A percentile compares a stretch with the other conserved stretches of the same genome.
These are phyloP conservation scores for Antrozous pallidus DNA, from an alignment of 2,797 vertebrate genomes.

Conservation along the genomic window DNA sequence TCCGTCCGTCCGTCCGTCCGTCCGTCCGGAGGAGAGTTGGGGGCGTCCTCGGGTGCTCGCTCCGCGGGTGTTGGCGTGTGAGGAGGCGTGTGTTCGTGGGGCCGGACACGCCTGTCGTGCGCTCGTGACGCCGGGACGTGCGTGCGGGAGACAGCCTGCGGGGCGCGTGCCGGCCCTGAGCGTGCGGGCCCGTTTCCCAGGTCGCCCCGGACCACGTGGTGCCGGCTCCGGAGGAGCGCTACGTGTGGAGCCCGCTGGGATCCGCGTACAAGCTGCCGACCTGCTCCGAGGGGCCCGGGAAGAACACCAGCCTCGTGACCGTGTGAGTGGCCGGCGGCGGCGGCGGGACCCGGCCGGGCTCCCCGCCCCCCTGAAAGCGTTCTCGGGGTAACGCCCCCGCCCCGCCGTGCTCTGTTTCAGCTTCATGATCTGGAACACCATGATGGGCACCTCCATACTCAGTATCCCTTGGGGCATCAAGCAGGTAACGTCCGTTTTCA, in stretches of 20 bases:
- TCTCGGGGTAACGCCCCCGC: neutral
- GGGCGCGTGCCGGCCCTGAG: too few relatives aligned
- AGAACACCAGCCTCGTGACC: conserved; percentile 95
- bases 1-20: too few relatives aligned
- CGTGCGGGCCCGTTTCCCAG: conserved; percentile 74
- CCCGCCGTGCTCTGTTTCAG: conserved; percentile 78
- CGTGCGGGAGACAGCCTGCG: neutral
- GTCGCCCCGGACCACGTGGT: conserved; percentile 96
- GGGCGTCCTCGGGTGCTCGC: neutral
- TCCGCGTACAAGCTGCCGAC: conserved; percentile 91
- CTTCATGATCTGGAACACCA: conserved; percentile 99
- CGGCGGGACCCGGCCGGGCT: neutral
- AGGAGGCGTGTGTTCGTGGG: neutral
- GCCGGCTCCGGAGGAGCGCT: conserved; percentile 90
- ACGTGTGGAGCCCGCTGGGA: conserved; percentile 94
- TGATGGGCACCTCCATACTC: conserved; percentile 99
- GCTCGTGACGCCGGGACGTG: neutral
- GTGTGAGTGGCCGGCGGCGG: conserved; percentile 87
- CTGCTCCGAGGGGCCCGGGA: conserved; percentile 83
- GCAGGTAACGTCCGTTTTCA: conserved; percentile 85
- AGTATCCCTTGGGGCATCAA: conserved; percentile 99
- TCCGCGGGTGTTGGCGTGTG: too few relatives aligned
- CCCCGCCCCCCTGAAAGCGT: too few relatives aligned
- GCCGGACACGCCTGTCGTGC: neutral
- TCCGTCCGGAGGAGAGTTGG: too few relatives aligned